Evolutionary conservation across 1,140 invertebrate genomes (phyloP), one percentile per base, ranked within the genome.

Genomic region (Adelges cooleyi): DNA sequence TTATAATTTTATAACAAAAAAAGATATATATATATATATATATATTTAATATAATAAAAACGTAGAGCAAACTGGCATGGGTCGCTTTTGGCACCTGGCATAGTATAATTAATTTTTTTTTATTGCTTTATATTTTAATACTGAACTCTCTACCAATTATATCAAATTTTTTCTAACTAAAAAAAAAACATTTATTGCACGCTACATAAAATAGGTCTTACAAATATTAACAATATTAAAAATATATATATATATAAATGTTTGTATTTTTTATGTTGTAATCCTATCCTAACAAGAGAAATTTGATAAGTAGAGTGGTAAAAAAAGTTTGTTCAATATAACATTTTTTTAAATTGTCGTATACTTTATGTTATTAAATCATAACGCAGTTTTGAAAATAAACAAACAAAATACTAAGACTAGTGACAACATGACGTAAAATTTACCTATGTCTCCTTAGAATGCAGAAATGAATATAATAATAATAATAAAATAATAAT

Each of bases 171-270:
- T 62, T 59, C 38, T 59, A 59, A 22, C 20, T 22, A 18, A 48
- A 42, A 59, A 62, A n/a, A 53, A 54, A 46, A 62, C 42, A 62
- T 62, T 59, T 62, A 62, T 62, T 62, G 56, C 56, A 62, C 56
- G 18, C 56, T 62, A 62, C 20, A 62, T 48, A 27, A 59, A 59
- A 56, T 56, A 8, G 56, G 9, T 62, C 56, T 33, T 62, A 46
- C n/a, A 46, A 62, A 48, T 62, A 46, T 46, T 48, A 62, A 62
- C 40, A 62, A 48, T 17, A 48, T 33, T 11, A 33, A 48, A 46
- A 62, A 62, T 46, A 17, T 6, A 25, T 25, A 56, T 22, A 17
- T 9, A 25, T 23, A 40, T 53, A 10, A 20, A 27, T 59, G 11
- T 59, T 42, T 53, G 27, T 59, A 11, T 59, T 48, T 29, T 11